Evolutionary conservation across 2,888 invertebrate genomes (phyloP).

Genomic region (Cacoxenus indagator): DNA sequence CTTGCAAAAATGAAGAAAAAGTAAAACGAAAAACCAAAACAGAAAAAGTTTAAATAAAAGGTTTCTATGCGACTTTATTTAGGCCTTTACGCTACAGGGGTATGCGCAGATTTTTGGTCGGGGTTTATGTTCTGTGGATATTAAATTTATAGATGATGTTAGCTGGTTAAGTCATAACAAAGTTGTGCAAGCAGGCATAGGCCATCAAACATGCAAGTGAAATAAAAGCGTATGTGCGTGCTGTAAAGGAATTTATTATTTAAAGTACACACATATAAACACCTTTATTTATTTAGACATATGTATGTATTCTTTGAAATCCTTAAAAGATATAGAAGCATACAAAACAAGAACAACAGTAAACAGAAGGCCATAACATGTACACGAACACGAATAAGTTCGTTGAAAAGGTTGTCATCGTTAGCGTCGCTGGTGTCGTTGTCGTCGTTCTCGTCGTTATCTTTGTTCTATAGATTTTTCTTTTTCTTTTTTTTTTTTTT

Average conservation of each 20-base stretch:
- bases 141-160: neutral
- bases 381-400: no score
- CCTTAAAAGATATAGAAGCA: no score
- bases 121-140: no score
- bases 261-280: constrained; percentile 2
- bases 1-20: neutral
- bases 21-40: neutral
- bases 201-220: neutral
- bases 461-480: neutral
- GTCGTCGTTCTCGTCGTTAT: no score
- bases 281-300: neutral
- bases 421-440: no score
- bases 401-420: no score
- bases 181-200: neutral
- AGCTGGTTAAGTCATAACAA: constrained; percentile 10
- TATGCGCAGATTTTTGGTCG: no score
- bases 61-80: neutral
- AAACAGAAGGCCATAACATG: no score
- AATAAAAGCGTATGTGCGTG: neutral
- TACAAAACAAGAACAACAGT: no score
- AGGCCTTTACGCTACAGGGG: neutral
- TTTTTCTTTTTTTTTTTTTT: neutral
- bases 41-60: neutral
- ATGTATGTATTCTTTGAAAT: no score
- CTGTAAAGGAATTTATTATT: constrained; percentile 17